A percentile compares a stretch with the other conserved stretches of the same genome.
Conservation (phyloP, 2,113 vertebrate species). For the Dromiciops gliroides region DNA sequence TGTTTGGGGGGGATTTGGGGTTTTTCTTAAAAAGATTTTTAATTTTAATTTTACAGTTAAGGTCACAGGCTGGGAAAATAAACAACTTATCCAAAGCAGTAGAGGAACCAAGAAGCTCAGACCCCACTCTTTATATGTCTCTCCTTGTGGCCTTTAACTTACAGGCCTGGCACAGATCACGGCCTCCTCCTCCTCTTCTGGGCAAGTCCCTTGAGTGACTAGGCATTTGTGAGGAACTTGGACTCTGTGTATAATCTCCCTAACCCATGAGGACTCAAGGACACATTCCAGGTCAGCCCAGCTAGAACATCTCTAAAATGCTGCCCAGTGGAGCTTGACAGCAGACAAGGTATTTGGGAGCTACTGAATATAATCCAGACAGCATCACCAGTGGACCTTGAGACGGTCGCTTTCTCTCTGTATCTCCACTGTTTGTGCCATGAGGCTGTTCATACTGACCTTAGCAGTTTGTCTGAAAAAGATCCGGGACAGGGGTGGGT, state of each 20-base stretch:
- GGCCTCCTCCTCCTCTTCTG: background rate
- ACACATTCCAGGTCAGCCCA: background rate
- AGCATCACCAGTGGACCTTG: background rate
- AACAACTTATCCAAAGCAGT: background rate
- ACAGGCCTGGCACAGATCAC: background rate
- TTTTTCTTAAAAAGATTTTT: no score
- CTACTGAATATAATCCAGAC: background rate
- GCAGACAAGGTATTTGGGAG: background rate
- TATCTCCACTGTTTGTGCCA: background rate
- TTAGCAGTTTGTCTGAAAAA: background rate
- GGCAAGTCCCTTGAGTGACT: background rate
- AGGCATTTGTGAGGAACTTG: background rate
- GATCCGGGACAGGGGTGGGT: background rate
- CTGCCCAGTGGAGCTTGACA: background rate
- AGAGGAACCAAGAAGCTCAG: background rate
- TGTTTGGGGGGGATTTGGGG: no score
- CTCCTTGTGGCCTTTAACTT: background rate
- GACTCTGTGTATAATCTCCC: background rate
- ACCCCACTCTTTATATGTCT: background rate
- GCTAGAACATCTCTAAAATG: background rate
- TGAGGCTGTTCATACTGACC: background rate
- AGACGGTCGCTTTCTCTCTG: background rate
- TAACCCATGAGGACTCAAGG: background rate
- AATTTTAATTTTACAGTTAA: background rate
- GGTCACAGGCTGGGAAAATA: background rate